Percentiles rank a stretch among this genome's conserved stretches.
Conservation (phyloP, 2,888 invertebrate species). For the Lycocerus yunnanus region DNA sequence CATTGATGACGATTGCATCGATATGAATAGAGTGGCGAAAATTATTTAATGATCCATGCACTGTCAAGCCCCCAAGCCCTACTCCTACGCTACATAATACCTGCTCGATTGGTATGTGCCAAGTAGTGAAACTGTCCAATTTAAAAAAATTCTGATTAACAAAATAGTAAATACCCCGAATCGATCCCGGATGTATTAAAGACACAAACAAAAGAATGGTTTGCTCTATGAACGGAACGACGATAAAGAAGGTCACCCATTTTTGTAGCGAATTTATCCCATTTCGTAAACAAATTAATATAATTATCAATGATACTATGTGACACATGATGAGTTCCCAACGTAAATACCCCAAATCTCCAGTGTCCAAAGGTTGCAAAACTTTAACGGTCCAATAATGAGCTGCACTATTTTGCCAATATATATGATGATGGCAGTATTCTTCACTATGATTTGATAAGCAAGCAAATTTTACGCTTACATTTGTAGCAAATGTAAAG, state of each 20-base stretch:
- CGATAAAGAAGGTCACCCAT: background rate
- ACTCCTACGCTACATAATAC: conserved; percentile 12
- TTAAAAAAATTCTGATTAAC: conserved; percentile 2
- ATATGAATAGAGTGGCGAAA: conserved; percentile 22
- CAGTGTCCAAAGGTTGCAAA: background rate
- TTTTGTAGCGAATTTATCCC: conserved; percentile 4
- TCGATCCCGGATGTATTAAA: conserved; percentile 13
- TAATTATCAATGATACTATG: background rate
- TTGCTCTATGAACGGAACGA: conserved; percentile 7
- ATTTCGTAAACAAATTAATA: conserved; percentile 5
- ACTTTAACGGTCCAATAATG: conserved; percentile 6
- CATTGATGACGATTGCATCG: conserved; percentile 12
- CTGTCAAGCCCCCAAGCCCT: conserved; percentile 20
- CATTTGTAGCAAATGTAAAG: conserved; percentile 12
- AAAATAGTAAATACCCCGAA: conserved; percentile 8
- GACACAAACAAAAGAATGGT: conserved; percentile 10
- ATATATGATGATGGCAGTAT: background rate
- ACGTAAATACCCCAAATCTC: background rate
- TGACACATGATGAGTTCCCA: conserved; percentile 6
- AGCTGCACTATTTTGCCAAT: conserved; percentile 11
- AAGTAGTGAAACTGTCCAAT: conserved; percentile 1
- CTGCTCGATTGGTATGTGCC: conserved; percentile 13
- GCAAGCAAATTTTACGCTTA: background rate
- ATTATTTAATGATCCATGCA: conserved; percentile 10
- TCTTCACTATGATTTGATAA: background rate